Conservation (phyloP, 1,140 invertebrate species). For the Littorina saxatilis region DNA sequence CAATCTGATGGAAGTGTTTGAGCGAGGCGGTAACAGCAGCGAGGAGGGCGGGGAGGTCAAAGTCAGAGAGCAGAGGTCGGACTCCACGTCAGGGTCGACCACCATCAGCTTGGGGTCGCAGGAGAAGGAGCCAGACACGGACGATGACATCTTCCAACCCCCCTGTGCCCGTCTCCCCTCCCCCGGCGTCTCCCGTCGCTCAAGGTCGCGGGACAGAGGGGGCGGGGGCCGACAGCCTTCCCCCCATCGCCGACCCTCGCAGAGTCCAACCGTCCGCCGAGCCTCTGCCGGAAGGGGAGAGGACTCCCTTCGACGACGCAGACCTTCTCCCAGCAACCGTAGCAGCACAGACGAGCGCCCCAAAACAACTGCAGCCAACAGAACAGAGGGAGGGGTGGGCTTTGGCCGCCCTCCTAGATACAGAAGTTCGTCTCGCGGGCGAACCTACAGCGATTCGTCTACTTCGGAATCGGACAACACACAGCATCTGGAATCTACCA, state of each 20-base stretch:
- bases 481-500: conserved; percentile 35
- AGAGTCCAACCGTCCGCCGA: conserved; percentile 20
- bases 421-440: conserved; percentile 51
- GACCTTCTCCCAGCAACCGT: conserved; percentile 44
- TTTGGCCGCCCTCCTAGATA: conserved; percentile 60
- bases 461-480: conserved; percentile 59
- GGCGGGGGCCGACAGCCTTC: conserved; percentile 12
- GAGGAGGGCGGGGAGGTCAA: conserved; percentile 42
- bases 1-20: conserved; percentile 66
- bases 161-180: background rate
- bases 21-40: conserved; percentile 49
- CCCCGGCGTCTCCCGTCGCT: conserved; percentile 11
- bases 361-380: conserved; percentile 29
- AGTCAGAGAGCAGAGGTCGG: conserved; percentile 39
- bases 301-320: conserved; percentile 39
- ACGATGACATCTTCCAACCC: conserved; percentile 46
- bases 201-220: conserved; percentile 40
- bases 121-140: conserved; percentile 38
- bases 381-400: conserved; percentile 23
- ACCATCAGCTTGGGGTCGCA: conserved; percentile 44
- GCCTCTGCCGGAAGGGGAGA: background rate
- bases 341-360: conserved; percentile 18
- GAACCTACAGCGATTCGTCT: conserved; percentile 69
- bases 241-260: conserved; percentile 25
- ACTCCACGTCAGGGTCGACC: conserved; percentile 33